Percentiles rank a stretch among this genome's conserved stretches.
Conservation (phyloP, 1,140 invertebrate genomes). For the Drosophila nigromelanica region DNA sequence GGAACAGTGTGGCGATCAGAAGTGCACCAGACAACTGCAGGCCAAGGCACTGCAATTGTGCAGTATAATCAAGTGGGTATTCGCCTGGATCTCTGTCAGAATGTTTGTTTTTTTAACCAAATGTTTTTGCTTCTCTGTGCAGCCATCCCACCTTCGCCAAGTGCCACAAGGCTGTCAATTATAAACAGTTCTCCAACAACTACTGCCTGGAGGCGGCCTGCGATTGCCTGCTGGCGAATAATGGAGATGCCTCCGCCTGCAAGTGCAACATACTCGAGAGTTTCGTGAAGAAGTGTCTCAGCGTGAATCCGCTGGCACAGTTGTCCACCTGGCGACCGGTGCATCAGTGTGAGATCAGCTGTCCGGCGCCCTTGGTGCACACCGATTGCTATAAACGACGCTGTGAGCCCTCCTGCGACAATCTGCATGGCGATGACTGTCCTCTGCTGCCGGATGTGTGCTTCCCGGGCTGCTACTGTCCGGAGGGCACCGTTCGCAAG, state of each 20-base stretch:
- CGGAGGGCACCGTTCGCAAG: constrained; percentile 89
- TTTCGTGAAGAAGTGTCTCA: constrained; percentile 89
- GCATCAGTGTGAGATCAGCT: constrained; percentile 86
- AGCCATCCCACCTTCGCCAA: constrained; percentile 86
- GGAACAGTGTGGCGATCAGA: constrained; percentile 85
- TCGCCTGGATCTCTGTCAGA: background rate
- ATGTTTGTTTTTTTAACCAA: background rate
- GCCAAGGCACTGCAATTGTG: constrained; percentile 87
- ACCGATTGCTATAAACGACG: constrained; percentile 90
- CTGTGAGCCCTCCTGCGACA: constrained; percentile 90
- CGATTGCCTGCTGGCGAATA: constrained; percentile 86
- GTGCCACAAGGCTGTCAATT: constrained; percentile 86
- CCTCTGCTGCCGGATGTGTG: constrained; percentile 87
- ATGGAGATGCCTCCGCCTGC: constrained; percentile 85
- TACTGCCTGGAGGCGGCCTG: constrained; percentile 90
- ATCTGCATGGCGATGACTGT: constrained; percentile 86
- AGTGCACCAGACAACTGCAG: constrained; percentile 86
- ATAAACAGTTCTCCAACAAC: constrained; percentile 88
- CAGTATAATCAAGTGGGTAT: constrained; percentile 84
- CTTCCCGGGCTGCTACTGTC: constrained; percentile 93
- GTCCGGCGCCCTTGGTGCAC: constrained; percentile 89
- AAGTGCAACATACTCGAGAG: constrained; percentile 88
- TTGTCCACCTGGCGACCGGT: constrained; percentile 89
- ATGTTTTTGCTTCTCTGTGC: background rate
- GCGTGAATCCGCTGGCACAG: constrained; percentile 86